phyloP scores from a whole-genome alignment of 2,888 invertebrate genomes.

The Prenolepis imparis region DNA sequence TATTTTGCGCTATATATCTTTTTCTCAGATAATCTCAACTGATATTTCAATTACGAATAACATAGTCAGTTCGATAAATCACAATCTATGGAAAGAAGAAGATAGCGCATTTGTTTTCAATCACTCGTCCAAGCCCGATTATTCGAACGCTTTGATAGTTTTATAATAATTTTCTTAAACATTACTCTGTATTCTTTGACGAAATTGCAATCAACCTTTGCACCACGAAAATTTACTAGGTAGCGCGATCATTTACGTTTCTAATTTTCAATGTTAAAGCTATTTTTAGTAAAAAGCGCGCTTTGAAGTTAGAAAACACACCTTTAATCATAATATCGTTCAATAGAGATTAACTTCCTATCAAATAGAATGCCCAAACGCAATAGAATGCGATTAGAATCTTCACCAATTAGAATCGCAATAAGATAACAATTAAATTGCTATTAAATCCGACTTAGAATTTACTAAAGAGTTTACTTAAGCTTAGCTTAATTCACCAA shows the following conservation, averaged over 20 bases:
- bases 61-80: neutral
- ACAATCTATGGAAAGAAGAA: neutral
- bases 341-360: conserved; percentile 18
- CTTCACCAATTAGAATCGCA: conserved; percentile 19
- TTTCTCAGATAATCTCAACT: neutral
- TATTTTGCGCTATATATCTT: neutral
- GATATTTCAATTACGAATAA: neutral
- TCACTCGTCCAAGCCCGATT: neutral
- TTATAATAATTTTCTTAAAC: neutral
- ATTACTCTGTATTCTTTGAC: neutral
- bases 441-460: conserved; percentile 27
- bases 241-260: neutral
- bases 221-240: neutral
- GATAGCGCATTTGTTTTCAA: neutral
- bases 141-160: conserved; percentile 2
- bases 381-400: conserved; percentile 2
- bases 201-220: neutral
- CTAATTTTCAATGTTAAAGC: conserved; percentile 22
- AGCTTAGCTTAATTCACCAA: neutral
- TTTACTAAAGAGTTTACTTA: neutral
- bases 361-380: conserved; percentile 42
- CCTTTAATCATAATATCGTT: conserved; percentile 25
- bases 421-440: conserved; percentile 21
- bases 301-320: conserved; percentile 1
- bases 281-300: conserved; percentile 10